These are phyloP conservation scores for Fissipunctia ypsillon DNA, from an alignment of 2,888 invertebrate genomes.

Conservation along the genomic window DNA sequence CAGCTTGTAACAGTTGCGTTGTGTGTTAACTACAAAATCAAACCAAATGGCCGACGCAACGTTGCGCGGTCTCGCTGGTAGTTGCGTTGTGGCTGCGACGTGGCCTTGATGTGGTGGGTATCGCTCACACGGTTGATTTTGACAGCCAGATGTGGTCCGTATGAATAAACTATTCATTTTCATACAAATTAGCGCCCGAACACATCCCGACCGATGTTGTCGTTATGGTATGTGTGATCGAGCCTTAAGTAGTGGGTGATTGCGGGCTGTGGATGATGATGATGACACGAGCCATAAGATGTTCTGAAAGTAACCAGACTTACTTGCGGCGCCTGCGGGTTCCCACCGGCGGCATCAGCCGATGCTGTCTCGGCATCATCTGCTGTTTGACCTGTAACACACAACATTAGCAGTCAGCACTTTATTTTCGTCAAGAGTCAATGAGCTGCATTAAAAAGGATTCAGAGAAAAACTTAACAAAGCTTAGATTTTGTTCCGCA, in stretches of 20 bases:
- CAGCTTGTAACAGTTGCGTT: neutral
- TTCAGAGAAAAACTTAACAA: too few species aligned
- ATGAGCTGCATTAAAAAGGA: neutral
- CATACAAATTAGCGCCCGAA: too few species aligned
- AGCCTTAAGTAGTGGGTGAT: neutral
- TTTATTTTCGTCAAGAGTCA: neutral
- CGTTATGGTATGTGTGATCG: too few species aligned
- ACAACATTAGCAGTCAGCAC: neutral
- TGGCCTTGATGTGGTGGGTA: neutral
- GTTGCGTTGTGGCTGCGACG: neutral
- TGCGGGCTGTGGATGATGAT: neutral
- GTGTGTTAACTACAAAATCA: neutral
- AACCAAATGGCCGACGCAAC: neutral
- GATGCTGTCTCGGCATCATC: conserved; percentile 83
- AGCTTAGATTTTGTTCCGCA: too few species aligned
- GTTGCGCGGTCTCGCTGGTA: neutral
- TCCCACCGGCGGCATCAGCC: conserved; percentile 52
- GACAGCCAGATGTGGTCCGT: too few species aligned
- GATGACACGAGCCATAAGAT: neutral
- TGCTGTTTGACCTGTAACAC: conserved; percentile 82
- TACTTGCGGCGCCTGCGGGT: conserved; percentile 62
- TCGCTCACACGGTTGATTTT: neutral
- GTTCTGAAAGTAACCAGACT: conserved; percentile 4
- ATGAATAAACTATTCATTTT: too few species aligned
- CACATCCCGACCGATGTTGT: too few species aligned